Base-by-base conservation (phyloP, 2,113 vertebrate species). In the Lanius collurio region DNA sequence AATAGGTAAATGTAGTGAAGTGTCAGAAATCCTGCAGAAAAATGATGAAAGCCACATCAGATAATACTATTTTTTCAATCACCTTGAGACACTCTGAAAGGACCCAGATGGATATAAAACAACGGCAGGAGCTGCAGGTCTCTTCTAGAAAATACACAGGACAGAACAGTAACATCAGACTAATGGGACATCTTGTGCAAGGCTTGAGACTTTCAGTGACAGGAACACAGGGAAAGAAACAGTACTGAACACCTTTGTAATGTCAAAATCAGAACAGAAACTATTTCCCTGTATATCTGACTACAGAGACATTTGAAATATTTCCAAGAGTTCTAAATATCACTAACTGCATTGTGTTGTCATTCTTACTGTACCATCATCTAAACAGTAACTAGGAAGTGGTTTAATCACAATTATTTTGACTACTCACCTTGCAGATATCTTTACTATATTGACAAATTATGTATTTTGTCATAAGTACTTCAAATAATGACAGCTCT, bases 331-430 rank as follows among this genome's bases (percentile, higher is more conserved):
- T 96, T 94, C 52, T 95, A 90, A 96, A 97, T 93, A 65, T 88
- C 89, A 91, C 81, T 86, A 86, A 69, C 47, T 62, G 83, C 21
- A 81, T 49, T 83, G 75, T 68, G 68, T 95, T 97, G 85, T 93
- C 90, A 82, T 88, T 97, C 42, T 95, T 59, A 30, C 93, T 88
- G 82, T 87, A 89, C 93, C 77, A 31, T 92, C 55, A 84, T 69
- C 77, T 75, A 91, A 97, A 95, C 35, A 82, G 20, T 74, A 65
- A 76, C 76, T 93, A 81, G 75, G 78, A 80, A 94, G 53, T 79
- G 74, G 75, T 74, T 97, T 97, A 95, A 95, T 97, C 81, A 90
- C 56, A 94, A 95, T 97, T 97, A 97, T 97, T 98, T 97, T 97
- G 95, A 94, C 93, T 90, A 89, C n/a, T 95, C 57, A 74, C 71